phyloP scores from a whole-genome alignment of 2,797 vertebrate genomes.

The Phoebastria nigripes region DNA sequence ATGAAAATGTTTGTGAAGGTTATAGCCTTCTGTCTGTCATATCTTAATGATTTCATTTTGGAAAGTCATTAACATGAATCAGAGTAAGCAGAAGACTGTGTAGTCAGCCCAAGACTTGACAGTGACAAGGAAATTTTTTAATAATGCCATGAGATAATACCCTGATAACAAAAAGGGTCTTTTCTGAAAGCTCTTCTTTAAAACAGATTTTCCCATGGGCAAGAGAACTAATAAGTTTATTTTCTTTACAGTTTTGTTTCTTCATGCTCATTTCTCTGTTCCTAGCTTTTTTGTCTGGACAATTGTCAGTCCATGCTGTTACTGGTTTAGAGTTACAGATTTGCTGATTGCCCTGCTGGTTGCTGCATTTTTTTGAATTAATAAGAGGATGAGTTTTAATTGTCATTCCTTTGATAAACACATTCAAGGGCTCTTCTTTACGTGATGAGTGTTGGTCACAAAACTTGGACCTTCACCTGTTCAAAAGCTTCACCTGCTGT shows the following conservation, averaged over 20 bases:
- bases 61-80: neutral
- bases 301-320: neutral
- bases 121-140: neutral
- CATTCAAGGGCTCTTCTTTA: neutral
- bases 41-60: neutral
- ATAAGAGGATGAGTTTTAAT: neutral
- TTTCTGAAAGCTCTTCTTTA: neutral
- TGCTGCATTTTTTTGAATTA: neutral
- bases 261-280: neutral
- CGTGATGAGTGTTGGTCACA: neutral
- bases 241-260: neutral
- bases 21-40: neutral
- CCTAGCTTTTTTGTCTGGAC: neutral
- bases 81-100: neutral
- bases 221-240: neutral
- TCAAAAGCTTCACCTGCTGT: neutral
- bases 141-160: neutral
- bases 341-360: neutral
- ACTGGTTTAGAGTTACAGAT: neutral
- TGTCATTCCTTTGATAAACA: neutral
- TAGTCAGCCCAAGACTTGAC: neutral
- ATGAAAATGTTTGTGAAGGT: neutral
- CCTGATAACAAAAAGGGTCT: neutral
- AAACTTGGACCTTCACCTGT: neutral
- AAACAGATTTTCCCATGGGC: neutral